phyloP scores from a whole-genome alignment of 2,113 vertebrate genomes.

The Sinosuthora webbiana region DNA sequence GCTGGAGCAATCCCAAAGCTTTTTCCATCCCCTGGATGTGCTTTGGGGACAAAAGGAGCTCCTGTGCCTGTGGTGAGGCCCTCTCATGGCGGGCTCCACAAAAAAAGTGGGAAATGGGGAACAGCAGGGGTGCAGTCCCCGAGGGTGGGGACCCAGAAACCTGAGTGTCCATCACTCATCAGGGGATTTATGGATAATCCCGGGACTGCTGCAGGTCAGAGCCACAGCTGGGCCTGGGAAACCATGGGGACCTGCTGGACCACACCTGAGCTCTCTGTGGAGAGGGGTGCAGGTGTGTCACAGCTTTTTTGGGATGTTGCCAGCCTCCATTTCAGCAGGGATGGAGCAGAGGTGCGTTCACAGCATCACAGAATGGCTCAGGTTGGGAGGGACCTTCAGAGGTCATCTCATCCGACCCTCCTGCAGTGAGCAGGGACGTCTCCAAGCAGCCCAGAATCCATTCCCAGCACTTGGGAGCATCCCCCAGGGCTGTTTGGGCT shows the following conservation, averaged over 20 bases:
- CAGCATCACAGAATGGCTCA: rapidly evolving
- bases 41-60: background rate
- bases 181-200: background rate
- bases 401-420: background rate
- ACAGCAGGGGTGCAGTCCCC: rapidly evolving
- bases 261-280: background rate
- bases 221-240: background rate
- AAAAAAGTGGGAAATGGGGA: background rate
- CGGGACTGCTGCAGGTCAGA: background rate
- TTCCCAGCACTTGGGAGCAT: background rate
- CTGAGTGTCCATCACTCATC: rapidly evolving
- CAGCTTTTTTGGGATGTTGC: background rate
- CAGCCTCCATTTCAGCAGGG: background rate
- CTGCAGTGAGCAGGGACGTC: background rate
- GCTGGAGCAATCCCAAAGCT: background rate
- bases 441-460: background rate
- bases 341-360: background rate
- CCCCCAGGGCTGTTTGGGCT: background rate
- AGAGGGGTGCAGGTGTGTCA: rapidly evolving
- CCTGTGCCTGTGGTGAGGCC: rapidly evolving
- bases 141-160: background rate
- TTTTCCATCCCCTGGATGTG: background rate
- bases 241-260: background rate
- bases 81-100: background rate
- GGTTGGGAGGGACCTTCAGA: background rate